A percentile compares a stretch with the other conserved stretches of the same genome.
These are phyloP conservation scores for Tolmerus cingulatus DNA, from an alignment of 2,888 invertebrate genomes.

Conservation along the genomic window DNA sequence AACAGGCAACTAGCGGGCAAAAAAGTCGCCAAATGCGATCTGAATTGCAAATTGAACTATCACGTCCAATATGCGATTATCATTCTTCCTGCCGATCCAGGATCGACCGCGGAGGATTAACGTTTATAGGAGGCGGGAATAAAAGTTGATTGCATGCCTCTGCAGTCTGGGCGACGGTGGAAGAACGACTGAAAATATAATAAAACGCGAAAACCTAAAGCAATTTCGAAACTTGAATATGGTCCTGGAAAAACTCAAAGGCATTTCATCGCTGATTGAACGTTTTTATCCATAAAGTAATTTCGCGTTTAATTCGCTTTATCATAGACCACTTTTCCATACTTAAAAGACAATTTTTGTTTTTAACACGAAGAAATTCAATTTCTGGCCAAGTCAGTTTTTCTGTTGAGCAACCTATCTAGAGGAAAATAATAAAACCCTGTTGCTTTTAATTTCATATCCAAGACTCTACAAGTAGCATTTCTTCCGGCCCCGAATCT, in stretches of 20 bases:
- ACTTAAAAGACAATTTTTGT: background rate
- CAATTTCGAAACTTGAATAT: background rate
- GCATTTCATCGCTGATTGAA: background rate
- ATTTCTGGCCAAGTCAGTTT: background rate
- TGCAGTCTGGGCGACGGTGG: background rate
- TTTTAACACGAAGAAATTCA: background rate
- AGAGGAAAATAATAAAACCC: background rate
- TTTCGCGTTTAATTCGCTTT: background rate
- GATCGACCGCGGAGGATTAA: background rate
- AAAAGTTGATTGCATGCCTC: slow-evolving; percentile 7
- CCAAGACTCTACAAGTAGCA: background rate
- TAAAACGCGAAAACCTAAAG: background rate
- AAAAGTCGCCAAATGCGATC: background rate
- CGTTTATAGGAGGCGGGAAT: background rate
- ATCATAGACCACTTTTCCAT: background rate
- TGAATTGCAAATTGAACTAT: slow-evolving; percentile 31
- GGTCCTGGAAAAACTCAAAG: background rate
- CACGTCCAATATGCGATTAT: slow-evolving; percentile 19
- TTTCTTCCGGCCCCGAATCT: background rate
- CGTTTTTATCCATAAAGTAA: background rate
- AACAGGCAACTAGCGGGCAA: background rate
- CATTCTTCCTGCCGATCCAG: background rate
- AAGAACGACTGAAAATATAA: background rate
- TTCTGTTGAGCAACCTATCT: background rate
- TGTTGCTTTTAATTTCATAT: background rate